Percentiles rank a stretch among this genome's conserved stretches.
These are phyloP conservation scores for Myotis pilosus DNA, from an alignment of 2,797 vertebrate species.

Conservation along the genomic window DNA sequence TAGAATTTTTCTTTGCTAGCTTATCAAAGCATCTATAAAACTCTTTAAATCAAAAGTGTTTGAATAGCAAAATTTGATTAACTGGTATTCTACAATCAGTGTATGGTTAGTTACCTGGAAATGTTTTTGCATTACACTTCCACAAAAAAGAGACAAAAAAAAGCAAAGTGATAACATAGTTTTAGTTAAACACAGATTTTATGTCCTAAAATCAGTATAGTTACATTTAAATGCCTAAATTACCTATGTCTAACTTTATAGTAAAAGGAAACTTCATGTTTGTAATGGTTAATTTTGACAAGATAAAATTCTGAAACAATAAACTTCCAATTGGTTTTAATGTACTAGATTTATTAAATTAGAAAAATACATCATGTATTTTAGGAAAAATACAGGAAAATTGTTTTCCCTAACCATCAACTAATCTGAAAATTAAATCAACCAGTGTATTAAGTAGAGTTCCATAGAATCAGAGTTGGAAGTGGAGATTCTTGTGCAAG, in stretches of 20 bases:
- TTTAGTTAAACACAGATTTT: not conserved
- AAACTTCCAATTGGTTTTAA: not conserved
- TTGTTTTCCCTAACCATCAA: not conserved
- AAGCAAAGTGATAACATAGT: not conserved
- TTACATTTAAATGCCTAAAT: not conserved
- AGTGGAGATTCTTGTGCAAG: not conserved
- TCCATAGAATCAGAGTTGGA: not conserved
- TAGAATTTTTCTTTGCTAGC: not conserved
- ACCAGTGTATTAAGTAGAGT: not conserved
- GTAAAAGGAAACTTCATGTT: not conserved
- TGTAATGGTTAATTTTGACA: not conserved
- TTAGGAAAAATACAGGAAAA: not conserved
- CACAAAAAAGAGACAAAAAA: not conserved
- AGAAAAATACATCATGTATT: not conserved
- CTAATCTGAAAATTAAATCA: not conserved
- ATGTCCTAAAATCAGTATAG: not conserved
- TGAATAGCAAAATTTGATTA: not conserved
- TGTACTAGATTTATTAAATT: conserved; percentile 3
- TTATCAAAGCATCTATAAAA: not conserved
- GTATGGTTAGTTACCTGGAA: not conserved
- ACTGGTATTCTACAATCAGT: not conserved
- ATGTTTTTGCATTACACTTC: not conserved
- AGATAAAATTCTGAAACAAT: not conserved
- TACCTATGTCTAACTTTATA: not conserved
- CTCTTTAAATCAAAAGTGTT: not conserved